Conservation (phyloP, 2,113 vertebrate genomes). For the Chroicocephalus ridibundus region DNA sequence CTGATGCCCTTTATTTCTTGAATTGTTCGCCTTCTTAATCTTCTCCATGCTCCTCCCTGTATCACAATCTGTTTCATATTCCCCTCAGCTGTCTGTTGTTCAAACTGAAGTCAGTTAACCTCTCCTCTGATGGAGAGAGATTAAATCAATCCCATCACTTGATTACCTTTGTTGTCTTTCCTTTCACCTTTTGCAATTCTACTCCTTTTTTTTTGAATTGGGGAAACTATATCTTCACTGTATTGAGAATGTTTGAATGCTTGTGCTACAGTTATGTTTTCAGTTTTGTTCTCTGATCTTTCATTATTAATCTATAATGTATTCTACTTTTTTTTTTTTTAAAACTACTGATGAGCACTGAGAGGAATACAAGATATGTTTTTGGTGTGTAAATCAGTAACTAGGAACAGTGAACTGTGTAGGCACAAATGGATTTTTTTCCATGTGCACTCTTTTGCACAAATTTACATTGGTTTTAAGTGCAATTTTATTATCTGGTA, state of each 20-base stretch:
- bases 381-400: background rate
- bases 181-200: background rate
- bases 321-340: background rate
- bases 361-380: background rate
- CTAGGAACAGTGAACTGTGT: background rate
- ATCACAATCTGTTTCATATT: background rate
- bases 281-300: background rate
- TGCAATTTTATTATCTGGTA: background rate
- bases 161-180: slow-evolving; percentile 15
- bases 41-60: background rate
- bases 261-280: background rate
- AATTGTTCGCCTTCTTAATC: background rate
- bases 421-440: background rate
- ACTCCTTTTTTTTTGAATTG: background rate
- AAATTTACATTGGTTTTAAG: background rate
- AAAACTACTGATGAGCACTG: background rate
- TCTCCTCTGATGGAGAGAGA: background rate
- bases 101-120: slow-evolving; percentile 4
- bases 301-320: background rate
- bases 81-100: background rate
- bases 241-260: background rate
- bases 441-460: background rate
- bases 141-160: slow-evolving; percentile 28
- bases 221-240: background rate
- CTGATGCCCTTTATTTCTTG: background rate